These are phyloP conservation scores for Regulus satrapa DNA, from an alignment of 2,113 vertebrate genomes.

Conservation along the genomic window DNA sequence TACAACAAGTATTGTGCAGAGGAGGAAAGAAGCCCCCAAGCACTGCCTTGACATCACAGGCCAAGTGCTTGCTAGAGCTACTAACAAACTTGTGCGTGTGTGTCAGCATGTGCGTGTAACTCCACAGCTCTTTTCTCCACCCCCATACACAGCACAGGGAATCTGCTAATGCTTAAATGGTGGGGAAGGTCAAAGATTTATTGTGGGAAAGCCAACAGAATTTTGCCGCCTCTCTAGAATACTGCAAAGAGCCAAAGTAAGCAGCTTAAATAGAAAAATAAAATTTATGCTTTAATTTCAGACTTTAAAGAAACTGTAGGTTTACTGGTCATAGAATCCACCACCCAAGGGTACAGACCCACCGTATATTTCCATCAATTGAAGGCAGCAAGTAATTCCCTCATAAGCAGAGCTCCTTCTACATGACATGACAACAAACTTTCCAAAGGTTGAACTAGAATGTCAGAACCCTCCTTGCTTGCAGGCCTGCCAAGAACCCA, in stretches of 20 bases:
- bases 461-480: not conserved
- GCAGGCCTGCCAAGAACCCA: not conserved
- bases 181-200: constrained; percentile 16
- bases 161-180: constrained; percentile 15
- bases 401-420: not conserved
- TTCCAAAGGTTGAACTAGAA: not conserved
- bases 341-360: not conserved
- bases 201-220: constrained; percentile 22
- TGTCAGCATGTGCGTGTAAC: not conserved
- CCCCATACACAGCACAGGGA: not conserved
- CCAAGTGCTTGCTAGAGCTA: not conserved
- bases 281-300: not conserved
- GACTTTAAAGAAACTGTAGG: not conserved
- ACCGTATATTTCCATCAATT: not conserved
- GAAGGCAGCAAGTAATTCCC: not conserved
- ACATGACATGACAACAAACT: not conserved
- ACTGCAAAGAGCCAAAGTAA: not conserved
- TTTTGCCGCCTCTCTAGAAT: not conserved
- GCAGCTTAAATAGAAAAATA: not conserved
- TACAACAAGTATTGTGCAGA: not conserved
- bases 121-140: not conserved
- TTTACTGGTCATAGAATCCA: not conserved
- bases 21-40: not conserved
- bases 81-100: not conserved
- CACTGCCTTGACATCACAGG: not conserved